Percentiles rank a stretch among this genome's conserved stretches.
These are phyloP conservation scores for Malacoctenus gilli DNA, from an alignment of 2,797 vertebrate genomes.

Conservation along the genomic window DNA sequence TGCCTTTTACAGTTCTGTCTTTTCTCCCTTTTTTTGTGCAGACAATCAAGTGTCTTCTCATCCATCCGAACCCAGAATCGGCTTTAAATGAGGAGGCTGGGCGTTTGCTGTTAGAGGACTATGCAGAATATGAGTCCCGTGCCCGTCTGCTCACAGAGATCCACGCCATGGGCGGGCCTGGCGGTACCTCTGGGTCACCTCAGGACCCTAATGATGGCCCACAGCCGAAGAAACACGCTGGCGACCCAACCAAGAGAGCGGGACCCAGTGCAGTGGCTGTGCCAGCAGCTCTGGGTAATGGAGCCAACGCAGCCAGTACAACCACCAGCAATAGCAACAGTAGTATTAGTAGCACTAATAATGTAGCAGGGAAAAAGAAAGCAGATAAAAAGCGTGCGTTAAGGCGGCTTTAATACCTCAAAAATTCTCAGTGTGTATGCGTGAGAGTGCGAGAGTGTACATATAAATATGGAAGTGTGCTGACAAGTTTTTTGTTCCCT, in stretches of 20 bases:
- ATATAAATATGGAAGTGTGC: slow-evolving; percentile 81
- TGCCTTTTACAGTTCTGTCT: not conserved
- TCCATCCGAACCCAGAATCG: slow-evolving; percentile 93
- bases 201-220: slow-evolving; percentile 83
- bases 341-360: slow-evolving; percentile 78
- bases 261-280: slow-evolving; percentile 65
- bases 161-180: slow-evolving; percentile 83
- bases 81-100: slow-evolving; percentile 93
- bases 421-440: slow-evolving; percentile 12
- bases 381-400: slow-evolving; percentile 93
- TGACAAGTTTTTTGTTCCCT: slow-evolving; percentile 68
- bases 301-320: slow-evolving; percentile 77
- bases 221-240: slow-evolving; percentile 86
- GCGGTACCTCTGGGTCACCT: slow-evolving; percentile 76
- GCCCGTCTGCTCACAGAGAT: slow-evolving; percentile 93
- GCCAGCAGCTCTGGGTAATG: slow-evolving; percentile 76
- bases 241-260: slow-evolving; percentile 81
- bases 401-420: slow-evolving; percentile 87
- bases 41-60: slow-evolving; percentile 97
- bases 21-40: slow-evolving; percentile 43
- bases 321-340: slow-evolving; percentile 74
- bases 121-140: slow-evolving; percentile 90
- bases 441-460: slow-evolving; percentile 56
- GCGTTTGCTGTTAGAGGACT: slow-evolving; percentile 91
- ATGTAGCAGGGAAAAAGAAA: slow-evolving; percentile 89